Percentiles rank a stretch among this genome's conserved stretches.
Conservation (phyloP, 2,113 vertebrate species). For the Poeciliopsis turrubarensis region DNA sequence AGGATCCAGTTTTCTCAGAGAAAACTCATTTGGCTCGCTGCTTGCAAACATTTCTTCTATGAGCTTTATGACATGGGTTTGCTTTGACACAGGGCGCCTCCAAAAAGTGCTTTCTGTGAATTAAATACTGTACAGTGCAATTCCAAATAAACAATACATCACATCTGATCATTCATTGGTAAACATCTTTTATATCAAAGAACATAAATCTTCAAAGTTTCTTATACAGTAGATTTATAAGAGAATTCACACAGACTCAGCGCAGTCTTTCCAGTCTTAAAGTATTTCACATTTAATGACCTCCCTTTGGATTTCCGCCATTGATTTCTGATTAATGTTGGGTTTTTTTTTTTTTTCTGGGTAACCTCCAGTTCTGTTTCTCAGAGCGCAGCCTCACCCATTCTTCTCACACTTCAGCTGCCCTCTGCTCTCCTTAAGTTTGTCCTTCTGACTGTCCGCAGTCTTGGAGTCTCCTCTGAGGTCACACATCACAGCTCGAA, state of each 20-base stretch:
- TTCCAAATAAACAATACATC: slow-evolving; percentile 75
- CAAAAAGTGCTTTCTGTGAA: slow-evolving; percentile 62
- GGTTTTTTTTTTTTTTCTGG: not conserved
- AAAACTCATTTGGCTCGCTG: slow-evolving; percentile 46
- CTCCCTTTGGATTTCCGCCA: slow-evolving; percentile 60
- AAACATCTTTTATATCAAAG: slow-evolving; percentile 75
- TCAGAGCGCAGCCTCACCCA: slow-evolving; percentile 46
- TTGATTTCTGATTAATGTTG: slow-evolving; percentile 39
- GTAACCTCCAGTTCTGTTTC: slow-evolving; percentile 44
- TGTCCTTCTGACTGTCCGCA: slow-evolving; percentile 61
- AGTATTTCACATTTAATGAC: slow-evolving; percentile 66
- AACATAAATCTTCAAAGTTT: slow-evolving; percentile 66
- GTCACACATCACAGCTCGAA: slow-evolving; percentile 69
- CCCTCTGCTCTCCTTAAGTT: slow-evolving; percentile 70
- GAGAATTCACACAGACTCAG: slow-evolving; percentile 63
- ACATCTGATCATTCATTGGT: slow-evolving; percentile 75
- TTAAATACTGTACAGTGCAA: slow-evolving; percentile 75
- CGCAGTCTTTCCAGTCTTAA: slow-evolving; percentile 42
- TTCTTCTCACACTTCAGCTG: slow-evolving; percentile 74
- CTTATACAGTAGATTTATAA: slow-evolving; percentile 72
- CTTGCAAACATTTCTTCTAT: slow-evolving; percentile 45
- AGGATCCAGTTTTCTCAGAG: slow-evolving; percentile 33
- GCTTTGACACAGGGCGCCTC: slow-evolving; percentile 53
- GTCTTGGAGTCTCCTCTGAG: slow-evolving; percentile 65
- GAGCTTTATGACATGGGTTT: slow-evolving; percentile 51